Evolutionary conservation across 2,113 vertebrate species (phyloP).

Genomic region (Grus americana): DNA sequence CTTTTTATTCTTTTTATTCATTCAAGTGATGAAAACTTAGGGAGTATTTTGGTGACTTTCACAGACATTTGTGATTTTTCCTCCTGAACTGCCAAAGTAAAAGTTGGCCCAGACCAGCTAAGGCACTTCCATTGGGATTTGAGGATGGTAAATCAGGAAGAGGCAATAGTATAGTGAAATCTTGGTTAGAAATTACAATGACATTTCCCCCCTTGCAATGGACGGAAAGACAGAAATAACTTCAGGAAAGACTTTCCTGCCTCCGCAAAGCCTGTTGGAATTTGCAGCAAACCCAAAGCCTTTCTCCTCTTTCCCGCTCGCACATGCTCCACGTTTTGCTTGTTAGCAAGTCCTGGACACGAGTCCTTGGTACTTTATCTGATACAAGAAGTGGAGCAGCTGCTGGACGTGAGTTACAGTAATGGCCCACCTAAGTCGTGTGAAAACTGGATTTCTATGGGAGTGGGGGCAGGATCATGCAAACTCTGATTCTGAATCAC

Average conservation of each 20-base stretch:
- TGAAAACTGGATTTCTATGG: neutral
- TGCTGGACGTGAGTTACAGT: neutral
- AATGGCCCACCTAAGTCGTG: constrained; percentile 53
- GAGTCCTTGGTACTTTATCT: constrained; percentile 11
- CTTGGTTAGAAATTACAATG: constrained; percentile 29
- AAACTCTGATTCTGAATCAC: neutral
- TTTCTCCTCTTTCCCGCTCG: neutral
- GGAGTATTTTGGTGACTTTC: constrained; percentile 60
- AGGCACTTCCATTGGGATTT: constrained; percentile 56
- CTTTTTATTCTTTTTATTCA: constrained; percentile 50
- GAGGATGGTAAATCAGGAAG: constrained; percentile 60
- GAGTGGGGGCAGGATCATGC: neutral
- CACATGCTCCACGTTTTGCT: neutral
- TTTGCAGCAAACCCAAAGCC: neutral
- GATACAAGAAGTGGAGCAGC: constrained; percentile 6
- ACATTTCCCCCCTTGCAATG: neutral
- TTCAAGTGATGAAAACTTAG: constrained; percentile 48
- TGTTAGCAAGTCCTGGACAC: neutral
- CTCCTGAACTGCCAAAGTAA: constrained; percentile 57
- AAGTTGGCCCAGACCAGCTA: neutral
- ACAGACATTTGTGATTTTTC: constrained; percentile 61
- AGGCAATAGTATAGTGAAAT: constrained; percentile 37
- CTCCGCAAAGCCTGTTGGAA: neutral
- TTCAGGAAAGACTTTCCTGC: constrained; percentile 46
- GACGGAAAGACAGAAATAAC: constrained; percentile 63